Evolutionary conservation across 2,797 vertebrate species (phyloP).

Genomic region (Balearica regulorum): DNA sequence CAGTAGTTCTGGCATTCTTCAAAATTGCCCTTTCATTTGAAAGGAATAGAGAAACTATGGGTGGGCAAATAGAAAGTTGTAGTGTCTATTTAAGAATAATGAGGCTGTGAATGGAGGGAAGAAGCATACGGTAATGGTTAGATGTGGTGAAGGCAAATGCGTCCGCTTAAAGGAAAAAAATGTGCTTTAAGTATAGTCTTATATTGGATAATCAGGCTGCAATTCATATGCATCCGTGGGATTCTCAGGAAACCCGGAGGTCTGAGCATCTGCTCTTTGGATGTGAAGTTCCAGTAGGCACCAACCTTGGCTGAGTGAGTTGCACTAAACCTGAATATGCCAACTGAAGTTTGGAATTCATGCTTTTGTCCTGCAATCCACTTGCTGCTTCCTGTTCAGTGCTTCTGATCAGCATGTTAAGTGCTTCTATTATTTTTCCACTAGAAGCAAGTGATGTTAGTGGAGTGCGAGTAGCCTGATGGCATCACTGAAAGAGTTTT

Average conservation of each 20-base stretch:
- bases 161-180: neutral
- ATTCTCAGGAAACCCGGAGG: neutral
- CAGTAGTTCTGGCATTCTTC: conserved; percentile 40
- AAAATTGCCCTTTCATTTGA: conserved; percentile 48
- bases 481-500: neutral
- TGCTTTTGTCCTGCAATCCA: neutral
- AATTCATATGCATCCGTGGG: neutral
- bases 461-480: no score
- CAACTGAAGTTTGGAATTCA: neutral
- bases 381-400: neutral
- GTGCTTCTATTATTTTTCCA: neutral
- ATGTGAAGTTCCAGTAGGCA: neutral
- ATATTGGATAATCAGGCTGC: neutral
- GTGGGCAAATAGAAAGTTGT: conserved; percentile 31
- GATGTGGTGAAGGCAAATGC: neutral
- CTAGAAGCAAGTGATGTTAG: neutral
- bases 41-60: conserved; percentile 33
- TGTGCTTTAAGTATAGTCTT: neutral
- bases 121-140: neutral
- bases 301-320: neutral
- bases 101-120: neutral
- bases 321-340: neutral
- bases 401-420: neutral
- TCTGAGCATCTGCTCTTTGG: neutral
- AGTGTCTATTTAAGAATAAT: conserved; percentile 30